Evolutionary conservation across 2,113 vertebrate genomes (phyloP), one percentile per base, ranked within the genome.

Genomic region (Scytalopus superciliaris): DNA sequence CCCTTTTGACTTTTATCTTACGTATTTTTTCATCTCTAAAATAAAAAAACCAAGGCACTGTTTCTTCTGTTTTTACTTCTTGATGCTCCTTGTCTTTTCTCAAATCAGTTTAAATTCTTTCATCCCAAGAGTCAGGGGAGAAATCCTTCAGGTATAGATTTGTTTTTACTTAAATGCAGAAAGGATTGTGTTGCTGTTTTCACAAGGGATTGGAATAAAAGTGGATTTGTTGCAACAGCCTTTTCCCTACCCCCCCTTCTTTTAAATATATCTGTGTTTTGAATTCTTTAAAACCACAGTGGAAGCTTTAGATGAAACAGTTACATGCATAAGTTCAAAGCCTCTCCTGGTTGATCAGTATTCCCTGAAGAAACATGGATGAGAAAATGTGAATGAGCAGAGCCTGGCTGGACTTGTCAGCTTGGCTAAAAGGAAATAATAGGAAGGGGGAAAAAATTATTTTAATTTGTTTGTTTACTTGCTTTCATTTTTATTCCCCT

Each of bases 261-360:
- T 92, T 79, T 53, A 80, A 62, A n/a, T 57, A 17, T 40, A 28
- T 40, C 23, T 77, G 12, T 75, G 60, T 19, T 94, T 78, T 87
- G 27, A 89, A 30, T 84, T 95, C 56, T 91, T 93, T 81, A 79
- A 94, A 95, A 45, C 44, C 62, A 62, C 72, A 89, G 56, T 44
- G 75, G 40, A 95, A 93, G 17, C 25, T 96, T 73, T 66, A 93
- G 84, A 94, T 97, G 72, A 94, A 94, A 97, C 79, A 77, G 39
- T n/a, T 85, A 40, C 45, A 55, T 77, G 45, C 57, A 14, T 53
- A 88, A 94, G n/a, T 97, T 96, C 94, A 97, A 96, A 97, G 91
- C 39, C 35, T 94, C 22, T 87, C 67, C 59, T 86, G 31, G 62
- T 73, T 89, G 25, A 95, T 95, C 39, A 62, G 42, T 87, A 95